Base-by-base conservation (phyloP, 2,888 invertebrate species). In the Elgonia sp. region DNA sequence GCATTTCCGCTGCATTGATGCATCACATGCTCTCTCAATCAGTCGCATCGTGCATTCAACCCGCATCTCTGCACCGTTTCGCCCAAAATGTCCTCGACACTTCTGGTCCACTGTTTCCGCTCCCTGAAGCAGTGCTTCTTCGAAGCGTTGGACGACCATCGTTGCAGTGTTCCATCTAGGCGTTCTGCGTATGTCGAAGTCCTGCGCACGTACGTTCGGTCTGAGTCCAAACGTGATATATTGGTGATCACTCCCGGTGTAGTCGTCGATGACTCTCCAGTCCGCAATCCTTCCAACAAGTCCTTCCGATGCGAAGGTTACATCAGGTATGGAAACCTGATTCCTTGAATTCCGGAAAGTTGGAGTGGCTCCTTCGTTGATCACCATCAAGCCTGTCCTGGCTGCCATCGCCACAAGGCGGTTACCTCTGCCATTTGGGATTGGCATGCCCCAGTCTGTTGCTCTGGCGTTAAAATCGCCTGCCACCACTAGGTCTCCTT, bases 251-350 rank as follows among this genome's bases (percentile, higher is more conserved):
- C n/a, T n/a, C n/a, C n/a, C n/a, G n/a, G n/a, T n/a, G n/a, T n/a
- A 37, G 7, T 88, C 89, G 77, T 42, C 88, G 5, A 10, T 50
- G 14, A 53, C 14, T n/a, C 89, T 65, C 79, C 85, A 90, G 72
- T 87, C 89, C 42, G 86, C 89, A 67, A 89, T 39, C 72, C 89
- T 46, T 46, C 89, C 60, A 75, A 57, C 87, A 83, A 89, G 6
- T 50, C 39, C 1, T 50, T 87, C 87, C 4, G 89, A 77, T n/a
- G 84, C 82, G 50, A 90, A 72, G 9, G 85, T 85, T 3, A 89
- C 62, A 37, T 89, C 90, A 6, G 87, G 87, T 7, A 89, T 89
- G 29, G 29, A 29, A 29, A 29, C 29, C 29, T 29, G 29, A 29
- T 29, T 29, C 5, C 29, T 29, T 42, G 42, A 29, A 12, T 42